Evolutionary conservation across 2,113 vertebrate species (phyloP), one percentile per base, ranked within the genome.

Genomic region (Cephalopterus ornatus): DNA sequence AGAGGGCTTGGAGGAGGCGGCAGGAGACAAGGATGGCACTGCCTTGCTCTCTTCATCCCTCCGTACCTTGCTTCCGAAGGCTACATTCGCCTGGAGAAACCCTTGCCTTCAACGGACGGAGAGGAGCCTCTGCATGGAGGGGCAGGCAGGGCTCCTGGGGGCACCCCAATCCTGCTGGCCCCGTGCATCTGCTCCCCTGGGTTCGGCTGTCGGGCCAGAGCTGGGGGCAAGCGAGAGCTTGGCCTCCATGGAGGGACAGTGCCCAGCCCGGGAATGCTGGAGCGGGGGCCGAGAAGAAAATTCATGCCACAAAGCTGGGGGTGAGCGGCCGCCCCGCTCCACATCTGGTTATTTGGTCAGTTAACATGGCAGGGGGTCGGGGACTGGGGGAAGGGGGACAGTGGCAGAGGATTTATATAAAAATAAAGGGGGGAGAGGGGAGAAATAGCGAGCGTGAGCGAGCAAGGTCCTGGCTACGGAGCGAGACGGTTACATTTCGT

Each of bases 401-500:
- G 94, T 56, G 81, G 47, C 27, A 97, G 84, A 93, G 87, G 85
- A 46, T 93, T 95, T 33, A 94, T 94, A 98, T 97, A 97, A 96
- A 97, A 97, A 95, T 96, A 97, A 94, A 92, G 11, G 76, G 96
- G 93, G 68, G 5, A 22, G 37, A 74, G 47, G 88, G 93, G 46
- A 65, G 52, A 19, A 58, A 76, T 2, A 87, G 73, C 75, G 83
- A 80, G 82, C 65, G 62, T 58, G 78, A 85, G 62, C 59, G 93
- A 95, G 74, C 70, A 39, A 44, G 97, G 96, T 88, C 94, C 93
- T 14, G 91, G 78, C 93, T 66, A 84, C 14, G 3, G 58, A 85
- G 73, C 49, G 32, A 26, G 44, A 55, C 8, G 70, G 97, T 98
- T 99, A 99, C 98, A 99, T 99, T 94, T 99, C 99, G 52, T 99